These are phyloP conservation scores for Eupithecia subfuscata DNA, from an alignment of 2,888 invertebrate species.

Conservation along the genomic window DNA sequence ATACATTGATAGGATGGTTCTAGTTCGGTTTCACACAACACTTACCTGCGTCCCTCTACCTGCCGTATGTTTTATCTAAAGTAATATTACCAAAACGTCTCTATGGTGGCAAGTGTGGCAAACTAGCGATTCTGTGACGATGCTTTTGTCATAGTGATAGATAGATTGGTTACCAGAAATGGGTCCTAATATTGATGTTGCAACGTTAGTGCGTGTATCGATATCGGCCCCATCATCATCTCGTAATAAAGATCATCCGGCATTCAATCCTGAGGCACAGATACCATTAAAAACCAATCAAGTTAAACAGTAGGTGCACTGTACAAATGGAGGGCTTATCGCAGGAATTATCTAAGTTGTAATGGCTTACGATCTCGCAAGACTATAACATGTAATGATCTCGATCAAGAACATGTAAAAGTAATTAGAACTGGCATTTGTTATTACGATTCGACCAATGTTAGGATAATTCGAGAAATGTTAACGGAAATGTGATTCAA, in stretches of 20 bases:
- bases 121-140: background rate
- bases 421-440: slow-evolving; percentile 21
- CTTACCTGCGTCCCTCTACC: no score
- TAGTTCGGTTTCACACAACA: no score
- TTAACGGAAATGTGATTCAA: slow-evolving; percentile 6
- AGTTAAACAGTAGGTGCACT: slow-evolving; percentile 18
- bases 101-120: no score
- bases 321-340: slow-evolving; percentile 24
- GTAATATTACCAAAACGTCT: no score
- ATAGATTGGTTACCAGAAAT: background rate
- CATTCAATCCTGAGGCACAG: background rate
- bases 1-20: no score
- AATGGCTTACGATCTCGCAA: slow-evolving; percentile 23
- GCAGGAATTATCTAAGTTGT: slow-evolving; percentile 18
- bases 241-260: slow-evolving; percentile 18
- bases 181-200: background rate
- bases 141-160: background rate
- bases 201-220: background rate
- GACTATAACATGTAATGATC: slow-evolving; percentile 14
- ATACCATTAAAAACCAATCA: slow-evolving; percentile 21
- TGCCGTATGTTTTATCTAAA: no score
- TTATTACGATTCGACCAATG: background rate
- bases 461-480: background rate
- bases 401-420: slow-evolving; percentile 17
- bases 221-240: background rate